These are phyloP conservation scores for Chaitophorus viminalis DNA, from an alignment of 2,888 invertebrate species.

Conservation along the genomic window DNA sequence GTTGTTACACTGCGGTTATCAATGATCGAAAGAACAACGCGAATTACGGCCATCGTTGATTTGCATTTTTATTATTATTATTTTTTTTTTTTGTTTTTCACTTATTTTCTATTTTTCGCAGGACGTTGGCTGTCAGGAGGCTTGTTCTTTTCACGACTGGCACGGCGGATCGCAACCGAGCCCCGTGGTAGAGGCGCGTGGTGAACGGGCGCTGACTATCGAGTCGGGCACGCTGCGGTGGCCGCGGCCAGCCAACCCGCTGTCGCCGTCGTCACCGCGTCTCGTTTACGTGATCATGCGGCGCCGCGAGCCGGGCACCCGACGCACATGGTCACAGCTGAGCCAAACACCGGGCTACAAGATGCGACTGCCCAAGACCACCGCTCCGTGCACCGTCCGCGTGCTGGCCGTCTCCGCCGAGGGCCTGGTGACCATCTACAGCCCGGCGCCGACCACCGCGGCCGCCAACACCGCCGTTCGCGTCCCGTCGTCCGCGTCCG, in stretches of 20 bases:
- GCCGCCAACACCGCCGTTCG: slow-evolving; percentile 37
- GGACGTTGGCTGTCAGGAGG: slow-evolving; percentile 79
- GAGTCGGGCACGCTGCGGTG: slow-evolving; percentile 74
- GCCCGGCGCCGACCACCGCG: slow-evolving; percentile 69
- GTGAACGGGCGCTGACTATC: slow-evolving; percentile 76
- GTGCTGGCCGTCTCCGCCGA: slow-evolving; percentile 78
- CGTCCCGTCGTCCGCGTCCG: neutral
- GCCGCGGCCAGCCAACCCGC: slow-evolving; percentile 72
- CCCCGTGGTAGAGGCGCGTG: slow-evolving; percentile 77
- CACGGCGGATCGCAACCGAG: slow-evolving; percentile 73
- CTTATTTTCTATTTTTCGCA: slow-evolving; percentile 68
- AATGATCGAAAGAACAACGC: no score
- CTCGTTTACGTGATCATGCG: slow-evolving; percentile 80
- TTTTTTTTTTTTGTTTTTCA: neutral
- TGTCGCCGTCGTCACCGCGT: slow-evolving; percentile 65
- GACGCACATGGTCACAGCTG: slow-evolving; percentile 66
- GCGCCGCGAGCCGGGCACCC: slow-evolving; percentile 68
- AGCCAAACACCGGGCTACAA: slow-evolving; percentile 74
- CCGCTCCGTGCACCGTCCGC: slow-evolving; percentile 73
- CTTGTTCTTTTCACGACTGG: slow-evolving; percentile 77
- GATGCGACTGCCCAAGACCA: slow-evolving; percentile 74
- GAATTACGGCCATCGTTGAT: no score
- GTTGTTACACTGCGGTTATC: no score
- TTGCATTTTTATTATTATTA: no score
- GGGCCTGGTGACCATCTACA: slow-evolving; percentile 77